Evolutionary conservation across 2,113 vertebrate genomes (phyloP).

Genomic region (Rhizomys pruinosus): DNA sequence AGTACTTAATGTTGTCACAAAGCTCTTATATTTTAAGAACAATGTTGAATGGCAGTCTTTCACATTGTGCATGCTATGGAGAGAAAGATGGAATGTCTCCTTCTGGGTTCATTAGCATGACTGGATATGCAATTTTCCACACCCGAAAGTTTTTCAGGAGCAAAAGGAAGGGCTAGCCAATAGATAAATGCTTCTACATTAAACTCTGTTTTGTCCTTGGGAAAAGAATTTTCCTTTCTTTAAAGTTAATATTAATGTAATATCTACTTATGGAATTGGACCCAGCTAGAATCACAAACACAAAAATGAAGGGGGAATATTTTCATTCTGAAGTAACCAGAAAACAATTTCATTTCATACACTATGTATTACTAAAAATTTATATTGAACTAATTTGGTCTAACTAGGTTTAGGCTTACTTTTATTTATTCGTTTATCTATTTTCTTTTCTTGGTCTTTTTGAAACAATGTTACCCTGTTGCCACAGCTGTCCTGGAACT

Average conservation of each 20-base stretch:
- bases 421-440: too few relatives aligned
- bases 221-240: not conserved
- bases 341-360: not conserved
- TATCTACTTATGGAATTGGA: not conserved
- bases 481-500: too few relatives aligned
- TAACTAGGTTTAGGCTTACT: not conserved
- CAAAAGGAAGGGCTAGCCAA: not conserved
- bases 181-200: not conserved
- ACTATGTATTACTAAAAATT: not conserved
- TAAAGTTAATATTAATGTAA: not conserved
- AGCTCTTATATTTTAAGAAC: slow-evolving; percentile 28
- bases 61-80: not conserved
- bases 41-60: slow-evolving; percentile 64
- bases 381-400: not conserved
- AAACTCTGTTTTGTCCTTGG: not conserved
- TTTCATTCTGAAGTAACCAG: not conserved
- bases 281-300: not conserved
- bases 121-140: slow-evolving; percentile 24
- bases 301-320: not conserved
- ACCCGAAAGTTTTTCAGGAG: slow-evolving; percentile 35
- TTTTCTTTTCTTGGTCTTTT: too few relatives aligned
- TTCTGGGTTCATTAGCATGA: slow-evolving; percentile 16
- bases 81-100: not conserved
- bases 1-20: slow-evolving; percentile 19
- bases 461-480: too few relatives aligned